Evolutionary conservation across 2,797 vertebrate genomes (phyloP), one percentile per base, ranked within the genome.

Genomic region (Eulemur coronatus): DNA sequence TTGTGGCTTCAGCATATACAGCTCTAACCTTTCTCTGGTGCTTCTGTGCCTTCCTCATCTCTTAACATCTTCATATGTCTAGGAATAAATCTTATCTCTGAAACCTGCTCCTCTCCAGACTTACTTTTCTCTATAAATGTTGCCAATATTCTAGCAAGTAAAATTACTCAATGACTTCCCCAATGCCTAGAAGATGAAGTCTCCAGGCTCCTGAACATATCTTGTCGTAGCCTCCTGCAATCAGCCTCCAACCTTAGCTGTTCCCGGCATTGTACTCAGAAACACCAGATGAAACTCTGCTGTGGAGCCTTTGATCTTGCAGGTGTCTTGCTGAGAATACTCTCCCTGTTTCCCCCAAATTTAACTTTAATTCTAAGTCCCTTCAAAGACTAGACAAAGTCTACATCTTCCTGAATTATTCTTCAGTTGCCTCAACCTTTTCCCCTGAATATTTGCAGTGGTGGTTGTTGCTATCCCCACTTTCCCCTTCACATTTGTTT

Each of bases 1-100:
- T 69, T 78, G 50, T 20, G 28, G 63, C 35, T 78, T 67, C 38
- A 50, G 50, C 38, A 79, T n/a, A 41, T 30, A 35, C 1, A 76
- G 46, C n/a, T 46, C 30, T 78, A 78, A 20, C 20, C n/a, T 84
- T 91, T 43, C 67, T 81, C 24, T n/a, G 59, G 12, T 57, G 24
- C n/a, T 86, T 81, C 52, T 55, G 26, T 11, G 18, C 1, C 33
- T 85, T 59, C 55, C 30, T 67, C 30, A 35, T 63, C 63, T 89
- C 46, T 55, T 75, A 91, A 41, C 92, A 55, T 72, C 18, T 87
- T 46, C 5, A 4, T 12, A 24, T 55, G 5, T 75, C 67, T 85
- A 86, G 91, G 93, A 94, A 28, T 35, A 78, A 85, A 46, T 67
- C n/a, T 78, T 72, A 38, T 24, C 57, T 94, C 57, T 43, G 73